Conservation (phyloP, 2,797 vertebrate species). For the Protonibea diacanthus region DNA sequence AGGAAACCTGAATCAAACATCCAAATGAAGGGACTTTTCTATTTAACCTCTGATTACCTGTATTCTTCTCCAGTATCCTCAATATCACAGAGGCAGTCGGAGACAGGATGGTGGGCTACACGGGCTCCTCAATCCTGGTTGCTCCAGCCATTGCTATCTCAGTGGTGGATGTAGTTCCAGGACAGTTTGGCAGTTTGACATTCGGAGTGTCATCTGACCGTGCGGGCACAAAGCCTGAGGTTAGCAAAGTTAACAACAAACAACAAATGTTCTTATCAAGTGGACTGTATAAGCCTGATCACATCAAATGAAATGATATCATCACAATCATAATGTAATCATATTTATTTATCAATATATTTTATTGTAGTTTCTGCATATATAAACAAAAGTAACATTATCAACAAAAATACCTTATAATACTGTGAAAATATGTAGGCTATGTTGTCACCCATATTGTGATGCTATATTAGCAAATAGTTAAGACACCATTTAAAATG, state of each 20-base stretch:
- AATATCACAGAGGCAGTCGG: conserved; percentile 87
- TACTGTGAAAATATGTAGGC: too few species aligned
- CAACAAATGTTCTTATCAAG: background rate
- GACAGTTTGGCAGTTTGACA: conserved; percentile 81
- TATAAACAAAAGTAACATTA: too few species aligned
- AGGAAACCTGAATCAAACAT: background rate
- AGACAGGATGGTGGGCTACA: conserved; percentile 83
- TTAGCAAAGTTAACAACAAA: conserved; percentile 59
- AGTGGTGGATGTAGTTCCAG: conserved; percentile 80
- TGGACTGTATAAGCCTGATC: too few species aligned
- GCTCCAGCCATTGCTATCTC: conserved; percentile 82
- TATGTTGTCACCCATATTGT: too few species aligned
- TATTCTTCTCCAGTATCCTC: conserved; percentile 85
- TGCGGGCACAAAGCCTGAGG: conserved; percentile 81
- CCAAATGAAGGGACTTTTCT: background rate
- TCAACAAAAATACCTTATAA: too few species aligned
- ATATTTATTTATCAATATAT: too few species aligned
- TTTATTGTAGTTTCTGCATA: too few species aligned
- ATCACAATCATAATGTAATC: too few species aligned
- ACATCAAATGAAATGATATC: too few species aligned
- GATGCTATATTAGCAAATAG: too few species aligned
- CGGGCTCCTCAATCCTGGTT: conserved; percentile 75
- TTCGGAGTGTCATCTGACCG: conserved; percentile 86
- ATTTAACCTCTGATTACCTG: background rate
- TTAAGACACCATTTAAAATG: too few species aligned